phyloP scores from a whole-genome alignment of 2,113 vertebrate genomes.

The Euleptes europaea region DNA sequence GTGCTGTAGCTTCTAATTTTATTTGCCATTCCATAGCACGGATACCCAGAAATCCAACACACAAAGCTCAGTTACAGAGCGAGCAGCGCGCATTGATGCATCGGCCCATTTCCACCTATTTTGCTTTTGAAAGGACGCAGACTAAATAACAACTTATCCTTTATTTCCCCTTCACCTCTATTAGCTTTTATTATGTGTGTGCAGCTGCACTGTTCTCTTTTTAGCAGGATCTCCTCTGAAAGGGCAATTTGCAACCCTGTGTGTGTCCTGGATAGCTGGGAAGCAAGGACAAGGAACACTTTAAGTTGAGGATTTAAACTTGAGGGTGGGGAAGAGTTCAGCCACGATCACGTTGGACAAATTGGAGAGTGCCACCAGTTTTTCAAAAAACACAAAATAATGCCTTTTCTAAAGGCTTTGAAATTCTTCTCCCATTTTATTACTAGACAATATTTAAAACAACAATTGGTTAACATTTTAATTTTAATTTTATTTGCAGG shows the following conservation, averaged over 20 bases:
- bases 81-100: constrained; percentile 36
- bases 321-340: background rate
- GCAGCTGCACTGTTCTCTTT: constrained; percentile 49
- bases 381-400: background rate
- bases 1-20: constrained; percentile 78
- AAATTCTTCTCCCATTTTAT: constrained; percentile 27
- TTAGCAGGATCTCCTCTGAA: constrained; percentile 52
- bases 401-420: constrained; percentile 23
- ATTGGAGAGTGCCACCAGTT: background rate
- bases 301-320: constrained; percentile 8
- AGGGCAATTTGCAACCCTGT: constrained; percentile 49
- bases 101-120: constrained; percentile 43
- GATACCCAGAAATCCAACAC: constrained; percentile 71
- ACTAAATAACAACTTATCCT: constrained; percentile 42
- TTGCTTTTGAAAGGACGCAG: constrained; percentile 55
- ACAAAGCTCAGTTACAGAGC: constrained; percentile 55
- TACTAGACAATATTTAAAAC: background rate
- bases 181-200: constrained; percentile 52
- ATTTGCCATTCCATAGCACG: constrained; percentile 77
- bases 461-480: background rate
- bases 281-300: constrained; percentile 27
- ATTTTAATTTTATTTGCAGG: background rate
- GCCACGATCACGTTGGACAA: background rate
- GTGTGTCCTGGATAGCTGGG: constrained; percentile 34
- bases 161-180: constrained; percentile 51